These are phyloP conservation scores for Morus bassanus DNA, from an alignment of 2,797 vertebrate genomes.

Conservation along the genomic window DNA sequence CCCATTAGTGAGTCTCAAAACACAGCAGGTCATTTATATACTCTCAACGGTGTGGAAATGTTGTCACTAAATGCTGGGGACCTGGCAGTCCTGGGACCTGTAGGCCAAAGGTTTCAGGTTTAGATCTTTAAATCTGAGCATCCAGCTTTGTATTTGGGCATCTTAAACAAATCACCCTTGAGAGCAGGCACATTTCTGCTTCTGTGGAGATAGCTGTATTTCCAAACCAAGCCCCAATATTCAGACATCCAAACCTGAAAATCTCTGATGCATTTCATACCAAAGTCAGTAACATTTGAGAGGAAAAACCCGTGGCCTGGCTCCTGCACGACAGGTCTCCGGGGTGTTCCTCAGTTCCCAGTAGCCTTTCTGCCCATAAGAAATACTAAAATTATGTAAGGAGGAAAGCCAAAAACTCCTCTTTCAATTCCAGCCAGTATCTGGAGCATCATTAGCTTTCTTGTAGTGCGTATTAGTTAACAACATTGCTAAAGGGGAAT, in stretches of 20 bases:
- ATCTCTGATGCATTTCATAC: not conserved
- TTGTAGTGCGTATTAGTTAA: not conserved
- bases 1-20: not conserved
- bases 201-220: not conserved
- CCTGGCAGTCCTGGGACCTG: not conserved
- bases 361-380: not conserved
- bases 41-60: not conserved
- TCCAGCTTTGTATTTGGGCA: not conserved
- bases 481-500: conserved; percentile 17
- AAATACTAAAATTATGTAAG: not conserved
- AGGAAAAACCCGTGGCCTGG: not conserved
- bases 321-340: fast-evolving
- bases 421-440: conserved; percentile 5
- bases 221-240: not conserved
- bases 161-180: not conserved
- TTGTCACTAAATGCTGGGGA: not conserved
- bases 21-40: not conserved
- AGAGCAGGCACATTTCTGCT: not conserved
- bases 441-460: not conserved
- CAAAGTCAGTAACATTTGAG: not conserved
- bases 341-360: not conserved
- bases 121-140: not conserved
- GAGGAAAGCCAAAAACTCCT: not conserved
- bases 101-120: not conserved
- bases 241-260: not conserved